Evolutionary conservation across 2,113 vertebrate genomes (phyloP), one percentile per base, ranked within the genome.

Genomic region (Pseudolaguvia tuberculata): DNA sequence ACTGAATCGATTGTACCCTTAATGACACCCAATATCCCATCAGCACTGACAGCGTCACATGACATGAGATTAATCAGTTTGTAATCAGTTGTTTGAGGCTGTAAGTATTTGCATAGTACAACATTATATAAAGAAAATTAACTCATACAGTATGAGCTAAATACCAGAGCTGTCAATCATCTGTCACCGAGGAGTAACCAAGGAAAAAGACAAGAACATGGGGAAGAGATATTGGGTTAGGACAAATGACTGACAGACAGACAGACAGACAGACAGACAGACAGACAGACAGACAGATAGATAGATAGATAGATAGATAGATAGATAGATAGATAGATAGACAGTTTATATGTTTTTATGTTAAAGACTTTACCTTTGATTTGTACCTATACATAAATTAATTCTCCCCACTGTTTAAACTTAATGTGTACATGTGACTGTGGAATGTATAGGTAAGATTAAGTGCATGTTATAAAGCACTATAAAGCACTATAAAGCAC

Each of bases 401-500:
- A 6, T 6, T 6, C 31, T 6, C 31, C 31, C 31, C n/a, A n/a
- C n/a, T n/a, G n/a, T n/a, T n/a, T n/a, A n/a, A n/a, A n/a, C n/a
- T n/a, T n/a, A 35, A 35, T 35, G 3, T 3, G 6, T 35, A 35
- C 31, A 35, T 35, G 31, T 35, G 31, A 35, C 6, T 35, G 31
- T 6, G 3, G 31, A 10, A 25, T 65, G 42, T 47, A 21, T 59
- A 67, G 59, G 63, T 73, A 53, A 73, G 25, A 72, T n/a, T n/a
- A n/a, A n/a, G n/a, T n/a, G n/a, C n/a, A n/a, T n/a, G n/a, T n/a
- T n/a, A n/a, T n/a, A n/a, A n/a, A n/a, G n/a, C n/a, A 11, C 50
- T 9, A 42, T 14, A 14, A 13, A 13, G 21, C 35, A 63, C 6
- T n/a, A n/a, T n/a, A n/a, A n/a, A n/a, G n/a, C n/a, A n/a, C n/a